Percentiles rank a stretch among this genome's conserved stretches.
These are phyloP conservation scores for Vombatus ursinus DNA, from an alignment of 2,113 vertebrate genomes.

Conservation along the genomic window DNA sequence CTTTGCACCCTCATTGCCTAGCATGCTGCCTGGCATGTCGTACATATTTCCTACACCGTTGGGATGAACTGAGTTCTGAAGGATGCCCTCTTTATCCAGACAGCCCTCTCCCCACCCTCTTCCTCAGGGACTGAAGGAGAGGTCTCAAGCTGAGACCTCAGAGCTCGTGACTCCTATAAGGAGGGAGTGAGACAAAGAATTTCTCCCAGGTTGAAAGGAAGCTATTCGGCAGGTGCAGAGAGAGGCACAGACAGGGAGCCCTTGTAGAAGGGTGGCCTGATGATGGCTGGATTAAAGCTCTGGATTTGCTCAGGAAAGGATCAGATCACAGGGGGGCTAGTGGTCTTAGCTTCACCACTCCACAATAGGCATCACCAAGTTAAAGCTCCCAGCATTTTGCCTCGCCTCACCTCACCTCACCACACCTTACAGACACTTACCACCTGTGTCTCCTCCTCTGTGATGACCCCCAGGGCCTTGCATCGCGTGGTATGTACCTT, in stretches of 20 bases:
- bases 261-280: neutral
- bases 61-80: neutral
- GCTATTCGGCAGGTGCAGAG: too few species aligned
- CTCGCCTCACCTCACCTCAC: neutral
- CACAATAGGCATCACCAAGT: rapidly evolving
- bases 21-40: neutral
- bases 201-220: neutral
- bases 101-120: neutral
- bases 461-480: conserved; percentile 89
- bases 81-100: neutral
- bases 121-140: neutral
- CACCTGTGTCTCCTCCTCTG: conserved; percentile 89
- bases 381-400: neutral
- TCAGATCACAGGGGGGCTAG: neutral
- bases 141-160: neutral
- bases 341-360: neutral
- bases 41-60: neutral
- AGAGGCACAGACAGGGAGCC: neutral
- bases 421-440: conserved; percentile 79
- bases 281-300: neutral
- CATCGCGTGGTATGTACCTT: conserved; percentile 96
- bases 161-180: neutral
- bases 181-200: conserved; percentile 18
- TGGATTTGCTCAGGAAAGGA: neutral
- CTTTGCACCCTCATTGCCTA: neutral